These are phyloP conservation scores for Cnemophilus loriae DNA, from an alignment of 2,113 vertebrate genomes.

Conservation along the genomic window DNA sequence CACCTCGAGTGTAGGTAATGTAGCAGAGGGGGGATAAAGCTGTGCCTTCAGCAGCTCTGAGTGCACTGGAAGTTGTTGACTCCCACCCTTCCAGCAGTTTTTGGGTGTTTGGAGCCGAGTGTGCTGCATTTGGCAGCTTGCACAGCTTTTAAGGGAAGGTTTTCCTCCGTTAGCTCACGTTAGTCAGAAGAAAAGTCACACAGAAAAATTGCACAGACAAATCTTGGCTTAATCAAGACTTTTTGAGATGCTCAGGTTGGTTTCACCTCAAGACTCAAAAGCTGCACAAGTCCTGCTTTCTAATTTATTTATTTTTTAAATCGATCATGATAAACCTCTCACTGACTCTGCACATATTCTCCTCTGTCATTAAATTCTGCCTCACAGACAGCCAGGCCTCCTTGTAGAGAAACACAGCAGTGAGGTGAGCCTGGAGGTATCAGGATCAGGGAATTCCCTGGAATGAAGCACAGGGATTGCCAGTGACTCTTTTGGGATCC, in stretches of 20 bases:
- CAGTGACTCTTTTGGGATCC: rapidly evolving
- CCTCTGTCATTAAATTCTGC: not conserved
- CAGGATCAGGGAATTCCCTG: not conserved
- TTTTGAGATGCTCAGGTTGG: not conserved
- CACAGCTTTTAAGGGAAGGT: not conserved
- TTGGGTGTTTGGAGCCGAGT: not conserved
- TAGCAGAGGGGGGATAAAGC: not conserved
- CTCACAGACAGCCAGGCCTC: not conserved
- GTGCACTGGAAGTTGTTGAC: not conserved
- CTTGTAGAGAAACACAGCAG: rapidly evolving
- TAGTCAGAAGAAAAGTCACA: not conserved
- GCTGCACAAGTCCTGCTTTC: not conserved
- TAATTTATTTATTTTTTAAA: not conserved
- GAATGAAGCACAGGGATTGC: not conserved
- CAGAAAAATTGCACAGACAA: not conserved
- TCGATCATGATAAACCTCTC: not conserved
- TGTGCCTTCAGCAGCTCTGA: not conserved
- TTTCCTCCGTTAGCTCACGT: not conserved
- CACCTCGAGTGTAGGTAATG: not conserved
- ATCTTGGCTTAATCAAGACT: not conserved
- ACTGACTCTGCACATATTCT: not conserved
- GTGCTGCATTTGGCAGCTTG: not conserved
- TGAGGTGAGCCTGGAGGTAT: rapidly evolving
- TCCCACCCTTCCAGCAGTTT: not conserved
- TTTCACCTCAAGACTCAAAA: not conserved